phyloP scores from a whole-genome alignment of 2,888 invertebrate species.

The Trachelus iudaicus region DNA sequence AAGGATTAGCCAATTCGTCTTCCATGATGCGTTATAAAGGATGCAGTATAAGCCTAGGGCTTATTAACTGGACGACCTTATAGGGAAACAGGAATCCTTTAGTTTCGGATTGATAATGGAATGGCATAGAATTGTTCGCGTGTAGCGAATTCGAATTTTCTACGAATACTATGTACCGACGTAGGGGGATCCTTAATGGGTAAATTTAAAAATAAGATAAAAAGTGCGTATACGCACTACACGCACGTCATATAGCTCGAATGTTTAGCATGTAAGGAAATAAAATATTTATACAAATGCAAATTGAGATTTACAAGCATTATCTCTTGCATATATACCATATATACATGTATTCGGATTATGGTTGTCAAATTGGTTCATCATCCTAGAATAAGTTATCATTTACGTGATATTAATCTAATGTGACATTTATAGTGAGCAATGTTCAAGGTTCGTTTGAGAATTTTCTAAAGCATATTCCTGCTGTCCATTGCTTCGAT shows the following conservation, averaged over 20 bases:
- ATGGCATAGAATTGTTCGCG: not conserved
- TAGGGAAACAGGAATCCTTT: not conserved
- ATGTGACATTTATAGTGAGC: not conserved
- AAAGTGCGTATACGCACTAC: not conserved
- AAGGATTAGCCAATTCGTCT: slow-evolving; percentile 3
- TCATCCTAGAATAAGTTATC: not conserved
- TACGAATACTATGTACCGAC: not conserved
- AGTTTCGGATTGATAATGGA: not conserved
- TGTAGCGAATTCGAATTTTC: not conserved
- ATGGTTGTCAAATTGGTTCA: not conserved
- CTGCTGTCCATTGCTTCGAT: not conserved
- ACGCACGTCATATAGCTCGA: slow-evolving; percentile 25
- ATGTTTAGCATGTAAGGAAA: slow-evolving; percentile 32
- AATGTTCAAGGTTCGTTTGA: not conserved
- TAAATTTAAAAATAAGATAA: not conserved
- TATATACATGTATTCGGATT: not conserved
- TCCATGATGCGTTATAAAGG: not conserved
- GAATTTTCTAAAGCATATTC: not conserved
- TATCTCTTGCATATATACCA: slow-evolving; percentile 17
- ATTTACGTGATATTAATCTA: too few species aligned
- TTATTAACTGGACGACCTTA: not conserved
- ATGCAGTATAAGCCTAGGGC: not conserved
- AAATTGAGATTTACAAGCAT: slow-evolving; percentile 13
- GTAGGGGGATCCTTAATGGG: not conserved
- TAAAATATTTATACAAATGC: slow-evolving; percentile 27